Evolutionary conservation across 1,140 invertebrate species (phyloP).

Genomic region (Neodiprion virginianus): DNA sequence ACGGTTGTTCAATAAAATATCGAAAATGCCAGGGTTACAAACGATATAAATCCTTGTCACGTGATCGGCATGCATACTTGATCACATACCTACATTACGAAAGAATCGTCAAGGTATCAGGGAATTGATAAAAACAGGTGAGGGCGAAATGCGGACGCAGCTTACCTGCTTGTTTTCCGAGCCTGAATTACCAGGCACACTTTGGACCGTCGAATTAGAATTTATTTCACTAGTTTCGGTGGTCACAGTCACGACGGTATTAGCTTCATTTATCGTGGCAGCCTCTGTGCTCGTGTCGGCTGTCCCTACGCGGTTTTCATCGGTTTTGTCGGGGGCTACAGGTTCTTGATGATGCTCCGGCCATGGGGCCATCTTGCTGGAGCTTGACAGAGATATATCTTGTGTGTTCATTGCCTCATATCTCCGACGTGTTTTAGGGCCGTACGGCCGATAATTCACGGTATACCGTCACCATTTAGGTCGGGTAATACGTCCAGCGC

Average conservation of each 20-base stretch:
- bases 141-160: slow-evolving; percentile 10
- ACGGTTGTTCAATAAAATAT: too few species aligned
- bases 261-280: slow-evolving; percentile 17
- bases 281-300: not conserved
- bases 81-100: not conserved
- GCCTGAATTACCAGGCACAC: slow-evolving; percentile 1
- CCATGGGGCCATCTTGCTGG: slow-evolving; percentile 74
- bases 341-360: slow-evolving; percentile 74
- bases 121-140: not conserved
- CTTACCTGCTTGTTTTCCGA: slow-evolving; percentile 24
- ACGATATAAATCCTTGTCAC: not conserved
- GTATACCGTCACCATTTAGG: not conserved
- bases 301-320: slow-evolving; percentile 42
- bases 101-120: not conserved
- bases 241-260: slow-evolving; percentile 13
- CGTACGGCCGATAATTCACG: not conserved
- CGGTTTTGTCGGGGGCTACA: slow-evolving; percentile 70
- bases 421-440: not conserved
- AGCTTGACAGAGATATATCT: slow-evolving; percentile 51
- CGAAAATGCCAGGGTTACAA: too few species aligned
- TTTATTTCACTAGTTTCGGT: slow-evolving; percentile 18
- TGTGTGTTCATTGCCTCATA: slow-evolving; percentile 39
- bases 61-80: not conserved
- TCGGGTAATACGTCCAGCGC: not conserved
- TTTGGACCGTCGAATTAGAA: slow-evolving; percentile 13